Evolutionary conservation across 2,888 invertebrate species (phyloP), one percentile per base, ranked within the genome.

Genomic region (Drosophila merina): DNA sequence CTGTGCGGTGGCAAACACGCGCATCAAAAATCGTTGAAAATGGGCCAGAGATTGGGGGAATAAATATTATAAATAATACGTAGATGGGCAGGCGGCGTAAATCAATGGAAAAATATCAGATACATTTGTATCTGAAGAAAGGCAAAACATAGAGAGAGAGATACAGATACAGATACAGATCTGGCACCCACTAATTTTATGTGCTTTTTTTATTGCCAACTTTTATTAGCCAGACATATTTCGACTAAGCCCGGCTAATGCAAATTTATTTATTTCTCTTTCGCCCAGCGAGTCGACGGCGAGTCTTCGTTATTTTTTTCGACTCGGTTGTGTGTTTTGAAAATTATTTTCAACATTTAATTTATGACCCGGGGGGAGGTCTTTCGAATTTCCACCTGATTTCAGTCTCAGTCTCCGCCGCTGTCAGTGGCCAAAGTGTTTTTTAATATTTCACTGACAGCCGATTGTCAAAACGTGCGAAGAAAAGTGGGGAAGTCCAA

Each of bases 381-480:
- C 59, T 55, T 36, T 44, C 1, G 31, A 69, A 70, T 84, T 72
- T 51, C 51, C 45, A 50, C 55, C 50, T 71, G 62, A 54, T 51
- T 70, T 63, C 33, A 20, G 20, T 64, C 64, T 70, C 72, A 76
- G 72, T 76, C 73, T 59, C 59, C n/a, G 12, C 30, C 40, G 47
- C 52, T 85, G 83, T 78, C 89, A 82, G 59, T 64, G 59, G 71
- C 75, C 80, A 86, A 86, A 88, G 86, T 88, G 86, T 88, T 86
- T 81, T 64, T 86, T 79, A 86, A 88, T 88, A 88, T 88, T 88
- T 88, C 84, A 83, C 70, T 88, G 86, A 88, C 86, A 86, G 89
- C 60, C 68, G 74, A 72, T 72, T 88, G 87, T 87, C 87, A 87
- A 81, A 64, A 63, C 57, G 33, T 25, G 36, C 14, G 28, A 36